A percentile compares a stretch with the other conserved stretches of the same genome.
Conservation (phyloP, 2,113 vertebrate genomes). For the Alligator mississippiensis region DNA sequence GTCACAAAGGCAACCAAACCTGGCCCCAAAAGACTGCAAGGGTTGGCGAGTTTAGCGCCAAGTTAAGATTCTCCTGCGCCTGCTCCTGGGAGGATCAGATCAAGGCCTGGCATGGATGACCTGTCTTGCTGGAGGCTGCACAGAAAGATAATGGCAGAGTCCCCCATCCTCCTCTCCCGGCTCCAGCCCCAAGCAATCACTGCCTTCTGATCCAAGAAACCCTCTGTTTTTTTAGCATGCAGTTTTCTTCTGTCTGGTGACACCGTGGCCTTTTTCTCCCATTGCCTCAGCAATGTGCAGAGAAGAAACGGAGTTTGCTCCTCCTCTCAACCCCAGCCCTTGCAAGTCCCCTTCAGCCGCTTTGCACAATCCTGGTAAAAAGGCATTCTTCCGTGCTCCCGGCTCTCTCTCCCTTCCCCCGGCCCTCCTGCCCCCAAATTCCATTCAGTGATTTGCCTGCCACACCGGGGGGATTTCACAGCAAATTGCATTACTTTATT, state of each 20-base stretch:
- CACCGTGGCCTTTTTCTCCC: neutral
- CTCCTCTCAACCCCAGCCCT: neutral
- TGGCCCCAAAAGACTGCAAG: neutral
- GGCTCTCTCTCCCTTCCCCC: neutral
- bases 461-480: conserved; percentile 75
- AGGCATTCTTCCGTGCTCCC: rapidly evolving
- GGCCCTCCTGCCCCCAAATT: neutral
- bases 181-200: rapidly evolving
- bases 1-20: neutral
- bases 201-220: neutral
- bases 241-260: rapidly evolving
- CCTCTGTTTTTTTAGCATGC: rapidly evolving
- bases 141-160: rapidly evolving
- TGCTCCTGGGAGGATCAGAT: too few species aligned
- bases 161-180: neutral
- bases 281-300: neutral
- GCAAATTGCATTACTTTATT: conserved; percentile 82
- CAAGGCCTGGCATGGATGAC: too few species aligned
- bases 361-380: neutral
- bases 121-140: too few species aligned
- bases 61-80: neutral
- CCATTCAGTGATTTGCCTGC: conserved; percentile 9
- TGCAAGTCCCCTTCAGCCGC: rapidly evolving
- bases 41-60: neutral
- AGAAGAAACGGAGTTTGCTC: rapidly evolving